Base-by-base conservation (phyloP, 2,797 vertebrate genomes). In the Naso thynnoides region DNA sequence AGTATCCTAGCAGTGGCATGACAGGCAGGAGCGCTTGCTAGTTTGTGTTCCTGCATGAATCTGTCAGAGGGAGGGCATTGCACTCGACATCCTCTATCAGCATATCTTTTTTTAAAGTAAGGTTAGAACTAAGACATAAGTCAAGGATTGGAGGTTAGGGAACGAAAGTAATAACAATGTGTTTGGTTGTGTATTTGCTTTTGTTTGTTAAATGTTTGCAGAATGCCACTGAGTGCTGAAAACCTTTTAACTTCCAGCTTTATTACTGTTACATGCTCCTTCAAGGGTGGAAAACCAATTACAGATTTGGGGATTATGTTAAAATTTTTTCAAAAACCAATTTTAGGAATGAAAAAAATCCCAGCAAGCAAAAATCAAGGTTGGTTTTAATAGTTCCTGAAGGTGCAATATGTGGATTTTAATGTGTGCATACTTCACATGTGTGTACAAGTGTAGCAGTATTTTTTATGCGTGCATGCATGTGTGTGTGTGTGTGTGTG, bases 11-110 rank as follows among this genome's bases (percentile, higher is more conserved):
- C 68, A 68, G 64, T 39, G 15, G 61, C 73, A 38, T 73, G 67
- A 72, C 38, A 78, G 74, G 38, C 58, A 39, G 65, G 44, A 59
- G 29, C 18, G n/a, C 48, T 54, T 47, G 74, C 72, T 81, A 54
- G 58, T 71, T 66, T 80, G 24, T 53, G 33, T 48, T 58, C 31
- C 52, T 64, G 29, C 44, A 42, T 72, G 27, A 71, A 60, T 64
- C 41, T 74, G 68, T 31, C 41, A 62, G 67, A 66, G 48, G 36
- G 47, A 44, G 45, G 21, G 39, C 36, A 29, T 24, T 39, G 27
- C 11, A 21, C 26, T 61, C 10, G 11, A 33, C 58, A 47, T 33
- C 15, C 11, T 9, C 24, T 52, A 23, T 36, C 33, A 36, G 13
- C 4, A 36, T n/a, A n/a, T 52, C 23, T 55, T 24, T 65, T 75